Evolutionary conservation across 2,797 vertebrate genomes (phyloP).

Genomic region (Halcyon chelicuti): DNA sequence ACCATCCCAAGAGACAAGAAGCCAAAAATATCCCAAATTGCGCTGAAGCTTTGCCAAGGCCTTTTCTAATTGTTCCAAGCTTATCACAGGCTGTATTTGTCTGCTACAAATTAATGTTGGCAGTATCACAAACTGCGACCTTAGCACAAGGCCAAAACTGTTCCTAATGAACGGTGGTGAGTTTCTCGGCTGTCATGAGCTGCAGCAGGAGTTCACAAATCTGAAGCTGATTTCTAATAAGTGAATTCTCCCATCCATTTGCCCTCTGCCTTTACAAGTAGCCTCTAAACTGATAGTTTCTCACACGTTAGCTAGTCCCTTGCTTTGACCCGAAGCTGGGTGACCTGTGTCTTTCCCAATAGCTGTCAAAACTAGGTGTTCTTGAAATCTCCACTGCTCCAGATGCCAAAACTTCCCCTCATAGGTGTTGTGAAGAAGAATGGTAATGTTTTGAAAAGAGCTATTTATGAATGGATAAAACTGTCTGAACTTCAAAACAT

Average conservation of each 20-base stretch:
- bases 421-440: not conserved
- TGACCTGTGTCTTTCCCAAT: not conserved
- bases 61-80: not conserved
- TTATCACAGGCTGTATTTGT: slow-evolving; percentile 21
- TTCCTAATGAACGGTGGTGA: not conserved
- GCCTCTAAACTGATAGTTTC: not conserved
- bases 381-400: not conserved
- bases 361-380: not conserved
- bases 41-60: not conserved
- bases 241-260: not conserved
- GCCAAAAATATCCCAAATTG: not conserved
- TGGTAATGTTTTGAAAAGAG: not conserved
- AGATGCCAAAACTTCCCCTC: not conserved
- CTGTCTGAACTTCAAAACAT: not conserved
- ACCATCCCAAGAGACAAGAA: not conserved
- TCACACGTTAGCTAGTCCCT: not conserved
- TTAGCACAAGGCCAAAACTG: not conserved
- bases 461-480: not conserved
- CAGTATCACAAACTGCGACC: not conserved
- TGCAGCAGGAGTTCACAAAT: not conserved
- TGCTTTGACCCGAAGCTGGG: not conserved
- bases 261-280: not conserved
- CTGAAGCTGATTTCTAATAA: not conserved
- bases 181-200: not conserved
- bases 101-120: not conserved